Percentiles rank a stretch among this genome's conserved stretches.
Conservation (phyloP, 92 coral and sea anemone genomes). For the Bergia puertoricense region DNA sequence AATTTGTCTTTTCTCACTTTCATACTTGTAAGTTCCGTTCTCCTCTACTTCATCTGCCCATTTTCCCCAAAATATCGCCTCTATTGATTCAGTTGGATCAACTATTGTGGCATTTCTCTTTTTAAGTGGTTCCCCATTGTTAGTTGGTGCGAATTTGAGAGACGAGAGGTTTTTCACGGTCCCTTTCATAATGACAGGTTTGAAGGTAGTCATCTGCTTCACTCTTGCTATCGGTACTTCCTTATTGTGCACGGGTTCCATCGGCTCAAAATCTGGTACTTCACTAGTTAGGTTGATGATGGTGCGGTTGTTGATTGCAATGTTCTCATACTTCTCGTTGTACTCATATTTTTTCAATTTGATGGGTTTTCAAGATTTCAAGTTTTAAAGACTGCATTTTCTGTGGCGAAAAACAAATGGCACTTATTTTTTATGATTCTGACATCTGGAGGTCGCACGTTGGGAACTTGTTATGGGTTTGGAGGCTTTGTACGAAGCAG, state of each 20-base stretch:
- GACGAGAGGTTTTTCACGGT: constrained; percentile 25
- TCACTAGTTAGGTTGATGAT: too few relatives aligned
- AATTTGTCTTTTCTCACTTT: neutral
- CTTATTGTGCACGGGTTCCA: too few relatives aligned
- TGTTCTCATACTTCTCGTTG: too few relatives aligned
- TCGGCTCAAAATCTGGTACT: too few relatives aligned
- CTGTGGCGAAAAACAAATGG: too few relatives aligned
- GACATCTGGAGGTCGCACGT: too few relatives aligned
- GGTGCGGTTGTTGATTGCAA: too few relatives aligned
- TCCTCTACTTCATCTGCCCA: constrained; percentile 13
- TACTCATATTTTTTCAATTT: too few relatives aligned
- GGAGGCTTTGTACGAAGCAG: neutral
- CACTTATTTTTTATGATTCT: too few relatives aligned
- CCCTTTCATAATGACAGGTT: neutral
- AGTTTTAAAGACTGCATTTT: neutral
- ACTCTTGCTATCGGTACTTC: too few relatives aligned
- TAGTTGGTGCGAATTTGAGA: constrained; percentile 18
- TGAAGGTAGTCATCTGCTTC: too few relatives aligned
- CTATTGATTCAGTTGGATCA: constrained; percentile 42
- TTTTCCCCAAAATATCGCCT: constrained; percentile 35
- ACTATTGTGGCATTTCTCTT: constrained; percentile 39
- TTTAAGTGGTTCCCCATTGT: constrained; percentile 17
- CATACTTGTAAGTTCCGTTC: too few relatives aligned
- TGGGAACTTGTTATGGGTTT: neutral
- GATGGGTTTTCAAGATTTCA: neutral